phyloP scores from a whole-genome alignment of 2,113 vertebrate genomes.

The Neotoma lepida region DNA sequence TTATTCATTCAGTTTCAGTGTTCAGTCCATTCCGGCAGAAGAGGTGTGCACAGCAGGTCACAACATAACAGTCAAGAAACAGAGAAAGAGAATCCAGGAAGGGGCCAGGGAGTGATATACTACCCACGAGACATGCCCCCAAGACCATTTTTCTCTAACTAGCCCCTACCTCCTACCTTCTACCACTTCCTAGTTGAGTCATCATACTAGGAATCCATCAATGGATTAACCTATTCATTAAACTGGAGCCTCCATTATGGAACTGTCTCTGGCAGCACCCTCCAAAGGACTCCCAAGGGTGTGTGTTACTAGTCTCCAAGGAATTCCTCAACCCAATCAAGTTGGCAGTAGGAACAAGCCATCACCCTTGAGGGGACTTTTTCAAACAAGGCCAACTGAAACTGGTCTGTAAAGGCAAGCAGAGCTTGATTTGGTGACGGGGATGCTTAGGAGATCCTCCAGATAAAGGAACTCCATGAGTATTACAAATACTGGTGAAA shows the following conservation, averaged over 20 bases:
- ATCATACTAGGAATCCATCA: background rate
- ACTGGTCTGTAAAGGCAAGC: background rate
- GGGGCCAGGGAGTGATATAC: background rate
- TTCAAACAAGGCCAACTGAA: constrained; percentile 4
- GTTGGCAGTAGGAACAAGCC: background rate
- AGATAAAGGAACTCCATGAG: background rate
- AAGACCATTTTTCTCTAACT: background rate
- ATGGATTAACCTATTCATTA: background rate
- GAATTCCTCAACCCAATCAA: background rate
- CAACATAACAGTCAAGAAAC: background rate
- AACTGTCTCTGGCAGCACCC: background rate
- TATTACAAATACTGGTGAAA: background rate
- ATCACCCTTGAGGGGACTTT: background rate
- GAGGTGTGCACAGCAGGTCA: background rate
- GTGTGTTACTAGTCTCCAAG: background rate
- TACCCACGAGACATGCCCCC: background rate
- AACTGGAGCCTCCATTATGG: background rate
- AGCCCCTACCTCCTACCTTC: background rate
- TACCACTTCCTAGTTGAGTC: background rate
- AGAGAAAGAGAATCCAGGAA: background rate
- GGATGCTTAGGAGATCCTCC: background rate
- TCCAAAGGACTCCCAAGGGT: background rate
- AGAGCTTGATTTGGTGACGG: background rate
- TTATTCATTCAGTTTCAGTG: background rate
- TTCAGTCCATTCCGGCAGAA: background rate